Percentiles rank a stretch among this genome's conserved stretches.
These are phyloP conservation scores for Varanus komodoensis DNA, from an alignment of 2,113 vertebrate species.

Conservation along the genomic window DNA sequence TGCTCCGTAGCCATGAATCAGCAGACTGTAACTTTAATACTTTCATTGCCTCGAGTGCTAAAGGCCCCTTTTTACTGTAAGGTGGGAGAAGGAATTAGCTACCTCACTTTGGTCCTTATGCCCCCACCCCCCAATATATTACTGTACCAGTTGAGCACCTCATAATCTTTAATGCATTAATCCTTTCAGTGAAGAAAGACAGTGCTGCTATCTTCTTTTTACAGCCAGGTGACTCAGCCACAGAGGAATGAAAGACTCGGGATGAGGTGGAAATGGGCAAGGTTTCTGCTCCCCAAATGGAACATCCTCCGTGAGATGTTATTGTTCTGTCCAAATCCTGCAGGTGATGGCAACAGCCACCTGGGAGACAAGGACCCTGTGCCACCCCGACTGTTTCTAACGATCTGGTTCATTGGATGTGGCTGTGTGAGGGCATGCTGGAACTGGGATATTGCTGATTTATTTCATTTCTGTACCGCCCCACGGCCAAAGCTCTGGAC, in stretches of 20 bases:
- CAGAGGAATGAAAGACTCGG: not conserved
- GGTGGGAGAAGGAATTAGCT: not conserved
- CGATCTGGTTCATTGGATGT: not conserved
- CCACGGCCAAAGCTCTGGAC: no score
- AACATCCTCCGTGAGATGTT: not conserved
- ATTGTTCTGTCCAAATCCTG: slow-evolving; percentile 7
- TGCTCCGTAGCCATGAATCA: slow-evolving; percentile 58
- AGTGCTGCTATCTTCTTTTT: slow-evolving; percentile 4
- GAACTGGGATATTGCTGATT: no score
- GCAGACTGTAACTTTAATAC: slow-evolving; percentile 50
- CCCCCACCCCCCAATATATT: not conserved
- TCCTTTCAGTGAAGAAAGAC: slow-evolving; percentile 10
- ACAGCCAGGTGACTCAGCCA: not conserved
- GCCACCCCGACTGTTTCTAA: not conserved
- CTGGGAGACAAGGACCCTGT: not conserved
- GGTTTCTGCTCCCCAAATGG: not conserved
- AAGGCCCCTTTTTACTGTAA: slow-evolving; percentile 9
- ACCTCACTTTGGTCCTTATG: slow-evolving; percentile 6
- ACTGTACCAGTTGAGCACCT: slow-evolving; percentile 5
- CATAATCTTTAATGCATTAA: slow-evolving; percentile 33
- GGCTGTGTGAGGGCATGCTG: not conserved
- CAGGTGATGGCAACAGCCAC: not conserved
- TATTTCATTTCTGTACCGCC: no score
- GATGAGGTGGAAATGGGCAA: not conserved
- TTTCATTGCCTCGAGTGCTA: not conserved